Evolutionary conservation across 35 echinoderm and acorn worm species (phyloP), one percentile per base, ranked within the genome.

Genomic region (Apostichopus californicus): DNA sequence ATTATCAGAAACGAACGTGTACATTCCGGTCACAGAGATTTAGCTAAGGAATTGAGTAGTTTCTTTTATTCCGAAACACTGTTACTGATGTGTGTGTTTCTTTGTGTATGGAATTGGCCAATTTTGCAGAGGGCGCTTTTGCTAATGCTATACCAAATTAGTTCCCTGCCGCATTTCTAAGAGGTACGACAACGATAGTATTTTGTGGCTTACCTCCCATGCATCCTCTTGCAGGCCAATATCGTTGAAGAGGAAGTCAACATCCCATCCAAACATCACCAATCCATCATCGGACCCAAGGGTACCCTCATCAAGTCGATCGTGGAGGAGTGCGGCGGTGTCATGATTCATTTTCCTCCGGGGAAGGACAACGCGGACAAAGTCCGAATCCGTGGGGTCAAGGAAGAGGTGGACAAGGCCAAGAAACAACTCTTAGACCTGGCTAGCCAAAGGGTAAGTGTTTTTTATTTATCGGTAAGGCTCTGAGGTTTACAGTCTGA

Each of bases 351-450:
- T 73, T 98, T 98, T 78, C 95, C 94, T 8, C 96, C 87, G 57
- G 97, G 95, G 68, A 87, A 90, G 7, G 94, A 91, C 25, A 86
- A 86, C 54, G 93, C 91, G 61, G 97, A 98, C 81, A 94, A 91
- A 55, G 97, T 98, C 0, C 94, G 94, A 9, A 92, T 98, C 91
- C 60, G 97, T 7, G 97, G 97, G 77, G 95, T 93, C 7, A 98
- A 98, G 87, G 97, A 98, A 10, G 97, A 98, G 73, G 96, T 98
- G 57, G 90, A 94, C 8, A 96, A 93, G 56, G 97, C 97, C 68
- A 98, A 98, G 91, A 94, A 93, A 94, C 93, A 94, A 91, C 93
- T 98, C 66, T 54, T 94, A 66, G 97, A 98, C 20, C 93, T 98
- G 18, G 93, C 97, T 53, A 94, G 68, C 92, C 93, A 96, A 87